phyloP scores from a whole-genome alignment of 2,113 vertebrate genomes.

The Laticauda laticaudata region DNA sequence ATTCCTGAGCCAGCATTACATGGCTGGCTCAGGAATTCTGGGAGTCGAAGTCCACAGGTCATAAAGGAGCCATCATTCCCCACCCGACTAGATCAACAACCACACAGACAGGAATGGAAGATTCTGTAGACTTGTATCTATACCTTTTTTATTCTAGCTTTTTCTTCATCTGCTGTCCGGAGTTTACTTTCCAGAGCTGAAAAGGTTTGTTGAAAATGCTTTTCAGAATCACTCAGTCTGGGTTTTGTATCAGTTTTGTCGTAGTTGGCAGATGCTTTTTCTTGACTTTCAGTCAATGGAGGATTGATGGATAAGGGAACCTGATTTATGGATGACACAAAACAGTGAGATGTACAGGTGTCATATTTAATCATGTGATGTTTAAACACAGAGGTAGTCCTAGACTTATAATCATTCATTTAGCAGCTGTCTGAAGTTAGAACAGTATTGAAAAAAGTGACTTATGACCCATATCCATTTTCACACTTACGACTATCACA shows the following conservation, averaged over 20 bases:
- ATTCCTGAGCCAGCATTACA: too few relatives aligned
- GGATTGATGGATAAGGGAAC: slow-evolving; percentile 46
- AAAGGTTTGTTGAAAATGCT: slow-evolving; percentile 64
- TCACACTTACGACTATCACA: too few relatives aligned
- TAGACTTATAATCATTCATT: not conserved
- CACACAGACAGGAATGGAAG: not conserved
- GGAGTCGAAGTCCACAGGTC: not conserved
- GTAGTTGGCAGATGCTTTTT: not conserved
- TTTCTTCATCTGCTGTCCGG: slow-evolving; percentile 73
- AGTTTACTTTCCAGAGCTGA: slow-evolving; percentile 69
- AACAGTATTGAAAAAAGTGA: not conserved
- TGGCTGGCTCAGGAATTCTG: too few relatives aligned
- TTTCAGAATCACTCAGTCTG: slow-evolving; percentile 41
- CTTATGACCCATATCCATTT: not conserved
- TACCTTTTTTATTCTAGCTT: slow-evolving; percentile 74
- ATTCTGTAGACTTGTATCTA: slow-evolving; percentile 3
- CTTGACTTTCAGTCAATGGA: slow-evolving; percentile 48
- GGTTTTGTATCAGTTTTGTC: slow-evolving; percentile 32
- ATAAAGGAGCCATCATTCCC: not conserved
- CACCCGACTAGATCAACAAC: not conserved
- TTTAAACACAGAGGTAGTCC: not conserved
- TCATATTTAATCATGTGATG: slow-evolving; percentile 15
- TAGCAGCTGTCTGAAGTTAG: too few relatives aligned
- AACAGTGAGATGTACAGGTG: slow-evolving; percentile 2
- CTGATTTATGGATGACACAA: slow-evolving; percentile 56